Evolutionary conservation across 2,113 vertebrate species (phyloP), one percentile per base, ranked within the genome.

Genomic region (Ammospiza caudacuta): DNA sequence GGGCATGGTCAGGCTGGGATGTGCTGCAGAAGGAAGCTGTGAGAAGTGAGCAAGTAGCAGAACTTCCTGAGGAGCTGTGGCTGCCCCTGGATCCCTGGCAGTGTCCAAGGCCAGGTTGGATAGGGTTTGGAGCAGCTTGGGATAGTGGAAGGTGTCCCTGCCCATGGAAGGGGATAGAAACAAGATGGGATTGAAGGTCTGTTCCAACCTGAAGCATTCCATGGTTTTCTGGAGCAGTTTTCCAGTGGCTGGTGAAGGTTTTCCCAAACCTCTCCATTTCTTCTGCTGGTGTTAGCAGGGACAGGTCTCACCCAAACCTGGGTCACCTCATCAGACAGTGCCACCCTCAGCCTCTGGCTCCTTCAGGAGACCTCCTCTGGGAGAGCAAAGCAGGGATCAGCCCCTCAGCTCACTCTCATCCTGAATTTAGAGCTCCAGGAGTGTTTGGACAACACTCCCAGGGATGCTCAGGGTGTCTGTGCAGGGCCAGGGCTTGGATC

Each of bases 371-470:
- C 20, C 7, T 64, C 15, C 25, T 54, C 31, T 44, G 20, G 43
- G 35, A 69, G 52, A 95, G 27, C 33, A 35, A 39, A 67, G 5
- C 62, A 22, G 49, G 27, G 23, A 84, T 46, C 59, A n/a, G 14
- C n/a, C 31, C 33, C n/a, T 58, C 11, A 15, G 8, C 66, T 78
- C 57, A 20, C 35, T 70, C 33, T 11, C 49, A 58, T 15, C 69
- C 46, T n/a, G 8, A 63, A 37, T 79, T 74, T 6, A 16, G 21
- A 27, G 67, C 35, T 57, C 58, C 39, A 43, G 58, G 29, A 57
- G 24, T 0, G 0, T 12, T 49, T 47, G 75, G 57, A 21, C 16
- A 55, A 0, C 0, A 0, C n/a, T 55, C 1, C 28, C 19, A 79
- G 29, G 49, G 59, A 24, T 47, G 29, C 7, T 0, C 35, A 49